A percentile compares a stretch with the other conserved stretches of the same genome.
Conservation (phyloP, 2,113 vertebrate species). For the Microtus ochrogaster region DNA sequence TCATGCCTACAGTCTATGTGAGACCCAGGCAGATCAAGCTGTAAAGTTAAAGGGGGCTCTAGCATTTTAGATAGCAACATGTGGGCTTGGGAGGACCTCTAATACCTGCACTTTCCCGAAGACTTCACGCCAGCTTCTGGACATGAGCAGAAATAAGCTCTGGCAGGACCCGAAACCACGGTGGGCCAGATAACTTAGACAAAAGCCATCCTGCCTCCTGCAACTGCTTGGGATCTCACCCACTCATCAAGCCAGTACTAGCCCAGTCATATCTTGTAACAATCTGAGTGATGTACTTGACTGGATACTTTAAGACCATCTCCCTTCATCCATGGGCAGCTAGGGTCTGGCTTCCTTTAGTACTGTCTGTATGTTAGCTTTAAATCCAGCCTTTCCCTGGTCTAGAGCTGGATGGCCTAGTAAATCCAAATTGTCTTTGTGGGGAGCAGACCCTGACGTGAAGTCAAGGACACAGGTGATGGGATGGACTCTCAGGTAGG, state of each 20-base stretch:
- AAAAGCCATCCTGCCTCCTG: not conserved
- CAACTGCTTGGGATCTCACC: not conserved
- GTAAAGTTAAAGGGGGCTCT: not conserved
- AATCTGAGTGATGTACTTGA: not conserved
- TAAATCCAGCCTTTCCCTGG: not conserved
- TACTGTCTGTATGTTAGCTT: not conserved
- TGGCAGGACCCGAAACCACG: not conserved
- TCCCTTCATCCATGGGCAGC: not conserved
- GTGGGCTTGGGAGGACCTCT: not conserved
- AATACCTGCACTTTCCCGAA: not conserved
- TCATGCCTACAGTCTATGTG: not conserved
- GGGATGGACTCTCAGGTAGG: not conserved
- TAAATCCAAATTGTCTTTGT: not conserved
- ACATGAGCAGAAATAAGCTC: not conserved
- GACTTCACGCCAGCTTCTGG: not conserved
- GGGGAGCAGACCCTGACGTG: not conserved
- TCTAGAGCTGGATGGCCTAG: not conserved
- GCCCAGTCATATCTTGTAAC: not conserved
- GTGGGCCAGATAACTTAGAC: not conserved
- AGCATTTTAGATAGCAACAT: conserved; percentile 3
- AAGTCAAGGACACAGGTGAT: not conserved
- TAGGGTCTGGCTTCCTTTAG: not conserved
- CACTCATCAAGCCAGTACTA: not conserved
- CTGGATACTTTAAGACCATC: not conserved
- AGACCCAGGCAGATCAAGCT: not conserved